These are phyloP conservation scores for Campoplex capitator DNA, from an alignment of 2,888 invertebrate genomes.

Conservation along the genomic window DNA sequence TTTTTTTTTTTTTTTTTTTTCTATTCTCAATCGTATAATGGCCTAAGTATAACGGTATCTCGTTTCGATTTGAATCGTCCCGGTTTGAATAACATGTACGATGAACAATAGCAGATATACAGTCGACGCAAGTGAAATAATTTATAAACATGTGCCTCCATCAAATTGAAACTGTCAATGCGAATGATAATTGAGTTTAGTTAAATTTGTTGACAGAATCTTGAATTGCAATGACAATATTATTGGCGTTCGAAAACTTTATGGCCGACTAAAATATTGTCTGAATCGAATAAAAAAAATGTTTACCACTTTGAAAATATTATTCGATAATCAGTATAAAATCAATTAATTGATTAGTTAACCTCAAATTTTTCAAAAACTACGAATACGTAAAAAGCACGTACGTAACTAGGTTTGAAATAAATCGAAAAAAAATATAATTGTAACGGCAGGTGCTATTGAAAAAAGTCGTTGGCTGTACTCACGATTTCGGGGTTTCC, in stretches of 20 bases:
- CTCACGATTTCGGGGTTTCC: slow-evolving; percentile 20
- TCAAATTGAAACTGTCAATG: neutral
- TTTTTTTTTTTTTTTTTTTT: neutral
- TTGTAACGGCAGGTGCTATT: neutral
- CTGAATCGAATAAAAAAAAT: neutral
- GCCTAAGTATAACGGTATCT: slow-evolving; percentile 25
- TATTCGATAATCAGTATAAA: neutral
- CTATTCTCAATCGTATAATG: slow-evolving; percentile 18
- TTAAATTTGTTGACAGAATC: neutral
- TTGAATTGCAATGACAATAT: neutral
- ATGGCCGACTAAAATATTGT: neutral
- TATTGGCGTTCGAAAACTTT: too few species aligned
- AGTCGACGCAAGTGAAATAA: neutral
- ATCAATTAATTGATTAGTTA: neutral
- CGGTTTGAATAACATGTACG: slow-evolving; percentile 13
- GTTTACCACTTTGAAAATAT: neutral
- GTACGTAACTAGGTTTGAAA: neutral
- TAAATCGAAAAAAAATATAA: neutral
- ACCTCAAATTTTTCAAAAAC: neutral
- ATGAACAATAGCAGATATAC: neutral
- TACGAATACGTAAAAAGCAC: too few species aligned
- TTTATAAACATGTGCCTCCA: neutral
- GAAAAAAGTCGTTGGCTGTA: neutral
- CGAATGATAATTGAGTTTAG: neutral
- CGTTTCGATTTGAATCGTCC: neutral